A percentile compares a stretch with the other conserved stretches of the same genome.
Evolutionary conservation across 2,797 vertebrate species (phyloP).

Genomic region (Pseudotriccus pelzelni): DNA sequence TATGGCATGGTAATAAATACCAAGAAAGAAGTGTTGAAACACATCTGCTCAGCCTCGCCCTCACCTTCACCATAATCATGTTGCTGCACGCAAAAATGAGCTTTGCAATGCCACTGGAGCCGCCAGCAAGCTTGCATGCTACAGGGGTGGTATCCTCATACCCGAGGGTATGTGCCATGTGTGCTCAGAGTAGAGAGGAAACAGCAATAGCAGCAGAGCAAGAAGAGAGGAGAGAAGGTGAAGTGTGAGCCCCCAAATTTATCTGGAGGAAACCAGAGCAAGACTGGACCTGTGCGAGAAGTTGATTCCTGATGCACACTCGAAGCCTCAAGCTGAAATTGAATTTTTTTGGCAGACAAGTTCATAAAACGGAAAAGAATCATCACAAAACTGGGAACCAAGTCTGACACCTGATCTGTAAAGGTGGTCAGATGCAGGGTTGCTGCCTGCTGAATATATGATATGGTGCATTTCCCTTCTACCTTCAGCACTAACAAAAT

Average conservation of each 20-base stretch:
- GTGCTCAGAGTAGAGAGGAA: accelerated
- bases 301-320: background rate
- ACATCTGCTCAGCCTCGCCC: background rate
- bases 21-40: slow-evolving; percentile 43
- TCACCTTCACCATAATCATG: background rate
- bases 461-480: background rate
- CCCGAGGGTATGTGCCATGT: background rate
- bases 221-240: background rate
- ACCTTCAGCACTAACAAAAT: background rate
- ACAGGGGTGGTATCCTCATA: background rate
- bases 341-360: background rate
- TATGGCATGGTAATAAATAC: background rate
- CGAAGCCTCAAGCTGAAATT: background rate
- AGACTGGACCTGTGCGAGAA: background rate
- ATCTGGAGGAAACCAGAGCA: background rate
- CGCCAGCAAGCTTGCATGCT: background rate
- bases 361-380: background rate
- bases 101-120: background rate
- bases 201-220: background rate
- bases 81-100: slow-evolving; percentile 31
- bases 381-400: background rate
- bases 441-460: background rate
- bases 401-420: background rate
- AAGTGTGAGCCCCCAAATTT: background rate
- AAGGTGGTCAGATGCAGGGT: background rate